These are phyloP conservation scores for Phocides pigmalion DNA, from an alignment of 1,140 invertebrate species.

Conservation along the genomic window DNA sequence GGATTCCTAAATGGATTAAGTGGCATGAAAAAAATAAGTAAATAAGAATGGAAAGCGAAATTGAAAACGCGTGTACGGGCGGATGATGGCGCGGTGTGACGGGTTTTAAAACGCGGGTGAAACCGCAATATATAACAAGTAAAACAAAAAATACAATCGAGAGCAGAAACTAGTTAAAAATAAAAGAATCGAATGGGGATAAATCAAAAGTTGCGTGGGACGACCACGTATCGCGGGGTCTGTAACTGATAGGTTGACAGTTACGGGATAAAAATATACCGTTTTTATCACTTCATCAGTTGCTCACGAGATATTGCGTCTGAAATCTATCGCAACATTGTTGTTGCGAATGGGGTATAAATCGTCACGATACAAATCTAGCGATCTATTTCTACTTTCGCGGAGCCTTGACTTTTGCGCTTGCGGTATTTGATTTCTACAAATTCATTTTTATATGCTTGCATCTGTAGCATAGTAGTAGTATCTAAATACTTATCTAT, in stretches of 20 bases:
- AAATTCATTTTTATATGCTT: neutral
- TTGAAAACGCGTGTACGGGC: no score
- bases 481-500: neutral
- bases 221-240: neutral
- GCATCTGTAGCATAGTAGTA: neutral
- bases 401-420: neutral
- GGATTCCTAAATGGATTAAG: no score
- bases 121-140: no score
- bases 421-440: neutral
- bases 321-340: conserved; percentile 22
- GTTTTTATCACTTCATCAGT: conserved; percentile 21
- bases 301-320: conserved; percentile 26
- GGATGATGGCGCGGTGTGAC: no score
- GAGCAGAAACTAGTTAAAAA: neutral
- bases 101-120: no score
- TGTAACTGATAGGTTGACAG: conserved; percentile 29
- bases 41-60: no score
- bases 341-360: conserved; percentile 25
- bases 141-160: no score
- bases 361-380: conserved; percentile 20
- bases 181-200: conserved; percentile 4
- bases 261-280: conserved; percentile 29
- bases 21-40: no score
- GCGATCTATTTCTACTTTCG: neutral
- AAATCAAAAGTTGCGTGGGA: conserved; percentile 40